A percentile compares a stretch with the other conserved stretches of the same genome.
These are phyloP conservation scores for Toxonevra muliebris DNA, from an alignment of 2,888 invertebrate genomes.

Conservation along the genomic window DNA sequence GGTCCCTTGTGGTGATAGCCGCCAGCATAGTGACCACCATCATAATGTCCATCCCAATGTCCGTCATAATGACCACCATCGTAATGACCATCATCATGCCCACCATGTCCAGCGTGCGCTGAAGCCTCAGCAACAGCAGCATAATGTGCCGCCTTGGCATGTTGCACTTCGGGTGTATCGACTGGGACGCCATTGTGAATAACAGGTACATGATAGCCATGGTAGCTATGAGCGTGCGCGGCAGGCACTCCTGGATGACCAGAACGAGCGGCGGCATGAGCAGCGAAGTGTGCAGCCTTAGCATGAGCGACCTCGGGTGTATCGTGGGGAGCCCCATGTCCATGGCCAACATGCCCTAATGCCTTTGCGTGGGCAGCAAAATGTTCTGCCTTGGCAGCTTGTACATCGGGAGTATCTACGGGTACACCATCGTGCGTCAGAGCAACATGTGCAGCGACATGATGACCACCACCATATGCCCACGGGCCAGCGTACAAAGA, in stretches of 20 bases:
- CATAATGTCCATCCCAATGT: constrained; percentile 49
- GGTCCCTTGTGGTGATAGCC: constrained; percentile 61
- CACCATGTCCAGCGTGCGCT: constrained; percentile 42
- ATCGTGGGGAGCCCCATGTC: constrained; percentile 60
- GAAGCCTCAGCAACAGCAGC: constrained; percentile 62
- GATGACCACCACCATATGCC: constrained; percentile 49
- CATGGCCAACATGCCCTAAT: constrained; percentile 54
- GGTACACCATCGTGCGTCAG: constrained; percentile 66
- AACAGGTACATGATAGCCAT: constrained; percentile 62
- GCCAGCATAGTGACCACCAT: constrained; percentile 47
- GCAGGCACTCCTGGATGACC: constrained; percentile 51
- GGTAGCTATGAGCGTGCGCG: constrained; percentile 41
- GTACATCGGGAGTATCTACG: constrained; percentile 67
- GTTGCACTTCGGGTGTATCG: constrained; percentile 68
- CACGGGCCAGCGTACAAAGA: constrained; percentile 61
- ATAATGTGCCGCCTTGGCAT: constrained; percentile 63
- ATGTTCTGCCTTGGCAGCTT: constrained; percentile 64
- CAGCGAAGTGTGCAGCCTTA: constrained; percentile 63
- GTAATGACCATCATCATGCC: constrained; percentile 44
- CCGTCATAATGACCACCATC: constrained; percentile 51
- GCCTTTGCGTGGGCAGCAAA: constrained; percentile 64
- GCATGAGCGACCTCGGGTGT: constrained; percentile 67
- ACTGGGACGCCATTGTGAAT: constrained; percentile 66
- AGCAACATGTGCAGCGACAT: constrained; percentile 54
- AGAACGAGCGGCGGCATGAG: constrained; percentile 62